Evolutionary conservation across 2,797 vertebrate genomes (phyloP), one percentile per base, ranked within the genome.

Genomic region (Pipistrellus kuhlii): DNA sequence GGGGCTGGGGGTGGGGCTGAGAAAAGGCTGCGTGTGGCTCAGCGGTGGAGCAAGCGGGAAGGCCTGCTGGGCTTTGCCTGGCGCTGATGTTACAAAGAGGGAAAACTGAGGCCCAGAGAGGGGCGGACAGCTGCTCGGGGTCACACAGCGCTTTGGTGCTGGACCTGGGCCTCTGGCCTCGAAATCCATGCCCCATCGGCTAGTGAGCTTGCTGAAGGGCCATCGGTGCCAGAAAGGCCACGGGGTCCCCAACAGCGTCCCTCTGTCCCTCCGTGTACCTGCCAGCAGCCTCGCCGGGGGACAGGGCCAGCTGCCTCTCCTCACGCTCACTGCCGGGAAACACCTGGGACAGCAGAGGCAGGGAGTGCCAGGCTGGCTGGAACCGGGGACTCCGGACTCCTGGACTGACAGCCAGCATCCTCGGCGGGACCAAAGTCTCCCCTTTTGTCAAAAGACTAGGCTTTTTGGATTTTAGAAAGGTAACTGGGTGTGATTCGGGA

Each of bases 21-120:
- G 64, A 30, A 66, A 44, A 3, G 0, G 1, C 38, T 3, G 8
- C 1, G 44, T 30, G 71, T 0, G 4, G 13, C 78, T 38, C 6
- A 0, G 20, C 2, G 10, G 64, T 27, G 64, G 32, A 0, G 3
- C 2, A 0, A 27, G 30, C 0, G 0, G 20, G 12, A 48, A 21
- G 81, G 8, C 25, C 89, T 23, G 2, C 55, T 12, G 68, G 32
- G 64, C 32, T 59, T n/a, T 0, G n/a, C 27, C 51, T 69, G 3
- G 7, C 35, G n/a, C 18, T 1, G 2, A 11, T 2, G 44, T 64
- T 5, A 62, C 11, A 23, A 35, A 2, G 30, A 72, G 85, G 38
- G 68, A 44, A 32, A 30, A 8, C 6, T 1, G 21, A 66, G 25
- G 44, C 13, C 15, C 75, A 20, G 71, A 30, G 51, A 21, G 35